A percentile compares a stretch with the other conserved stretches of the same genome.
These are phyloP conservation scores for Rhipidura dahli DNA, from an alignment of 2,113 vertebrate genomes.

Conservation along the genomic window DNA sequence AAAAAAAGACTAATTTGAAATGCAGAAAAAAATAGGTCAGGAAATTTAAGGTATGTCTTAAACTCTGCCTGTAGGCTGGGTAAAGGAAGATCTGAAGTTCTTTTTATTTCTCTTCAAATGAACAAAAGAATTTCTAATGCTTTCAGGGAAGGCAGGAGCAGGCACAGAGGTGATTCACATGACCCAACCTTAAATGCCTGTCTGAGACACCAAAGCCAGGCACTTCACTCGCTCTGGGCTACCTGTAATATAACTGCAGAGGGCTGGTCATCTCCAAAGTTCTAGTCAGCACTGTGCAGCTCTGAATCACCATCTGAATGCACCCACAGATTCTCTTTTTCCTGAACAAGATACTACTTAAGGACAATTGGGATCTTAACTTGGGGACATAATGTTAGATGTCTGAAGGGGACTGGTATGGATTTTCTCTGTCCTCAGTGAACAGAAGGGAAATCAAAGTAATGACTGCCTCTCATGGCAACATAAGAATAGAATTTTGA, in stretches of 20 bases:
- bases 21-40: neutral
- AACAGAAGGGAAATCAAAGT: neutral
- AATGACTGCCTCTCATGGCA: neutral
- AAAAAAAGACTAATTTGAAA: neutral
- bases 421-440: neutral
- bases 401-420: neutral
- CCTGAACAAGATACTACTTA: neutral
- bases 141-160: neutral
- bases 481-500: neutral
- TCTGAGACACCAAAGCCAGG: neutral
- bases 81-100: neutral
- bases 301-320: neutral
- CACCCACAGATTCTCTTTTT: neutral
- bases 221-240: neutral
- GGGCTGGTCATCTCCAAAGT: neutral
- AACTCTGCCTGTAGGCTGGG: neutral
- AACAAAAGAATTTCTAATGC: neutral
- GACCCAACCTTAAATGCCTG: neutral
- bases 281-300: neutral
- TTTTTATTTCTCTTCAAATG: neutral
- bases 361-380: neutral
- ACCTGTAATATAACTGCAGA: neutral
- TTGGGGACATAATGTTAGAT: neutral
- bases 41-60: neutral
- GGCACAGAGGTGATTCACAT: neutral